Conservation (phyloP, 2,113 vertebrate species). For the Trogon melanurus region DNA sequence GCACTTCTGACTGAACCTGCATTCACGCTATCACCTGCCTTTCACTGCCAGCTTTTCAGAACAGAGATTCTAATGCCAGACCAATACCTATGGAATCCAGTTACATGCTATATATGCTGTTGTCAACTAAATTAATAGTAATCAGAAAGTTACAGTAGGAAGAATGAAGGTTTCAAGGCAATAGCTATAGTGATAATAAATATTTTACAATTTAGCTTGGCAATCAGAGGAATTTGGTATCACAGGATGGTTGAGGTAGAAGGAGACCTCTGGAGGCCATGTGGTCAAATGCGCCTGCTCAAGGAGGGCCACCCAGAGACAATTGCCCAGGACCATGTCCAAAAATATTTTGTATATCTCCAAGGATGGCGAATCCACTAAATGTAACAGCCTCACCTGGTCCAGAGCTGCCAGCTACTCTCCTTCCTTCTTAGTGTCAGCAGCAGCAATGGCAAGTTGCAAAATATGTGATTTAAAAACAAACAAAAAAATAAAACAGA, state of each 20-base stretch:
- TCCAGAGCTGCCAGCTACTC: background rate
- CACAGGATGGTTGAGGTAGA: background rate
- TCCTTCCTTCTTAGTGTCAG: background rate
- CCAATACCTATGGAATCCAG: background rate
- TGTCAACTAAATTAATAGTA: background rate
- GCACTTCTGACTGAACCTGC: background rate
- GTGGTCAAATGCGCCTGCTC: background rate
- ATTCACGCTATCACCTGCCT: background rate
- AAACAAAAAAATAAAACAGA: background rate
- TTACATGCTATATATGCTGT: background rate
- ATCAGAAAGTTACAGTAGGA: background rate
- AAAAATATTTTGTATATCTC: background rate
- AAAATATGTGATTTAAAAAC: background rate
- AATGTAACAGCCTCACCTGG: background rate
- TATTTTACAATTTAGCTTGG: background rate
- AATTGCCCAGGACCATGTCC: accelerated
- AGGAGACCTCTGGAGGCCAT: background rate
- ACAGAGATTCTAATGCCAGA: background rate
- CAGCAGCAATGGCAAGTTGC: background rate
- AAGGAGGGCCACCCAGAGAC: accelerated
- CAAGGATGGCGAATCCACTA: background rate
- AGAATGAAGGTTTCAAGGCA: background rate
- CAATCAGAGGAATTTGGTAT: background rate
- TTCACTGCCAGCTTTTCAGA: background rate
- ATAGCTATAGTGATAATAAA: background rate